Percentiles rank a stretch among this genome's conserved stretches.
These are phyloP conservation scores for Uloborus plumipes DNA, from an alignment of 2,888 invertebrate species.

Conservation along the genomic window DNA sequence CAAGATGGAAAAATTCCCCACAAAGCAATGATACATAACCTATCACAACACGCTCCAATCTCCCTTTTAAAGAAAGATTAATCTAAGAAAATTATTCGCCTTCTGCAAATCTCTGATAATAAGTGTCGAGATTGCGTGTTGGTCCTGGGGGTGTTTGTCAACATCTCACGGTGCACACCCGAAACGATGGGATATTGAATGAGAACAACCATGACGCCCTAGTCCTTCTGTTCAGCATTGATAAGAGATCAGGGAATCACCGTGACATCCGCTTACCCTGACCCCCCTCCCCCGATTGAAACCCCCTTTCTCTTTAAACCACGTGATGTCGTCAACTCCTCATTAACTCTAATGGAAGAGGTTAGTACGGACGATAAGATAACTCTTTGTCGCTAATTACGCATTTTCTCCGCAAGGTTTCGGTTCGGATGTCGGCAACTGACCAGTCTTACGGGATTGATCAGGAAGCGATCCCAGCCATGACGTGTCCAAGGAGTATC, in stretches of 20 bases:
- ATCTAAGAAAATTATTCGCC: slow-evolving; percentile 31
- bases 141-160: slow-evolving; percentile 49
- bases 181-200: slow-evolving; percentile 27
- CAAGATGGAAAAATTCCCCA: too few species aligned
- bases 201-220: slow-evolving; percentile 34
- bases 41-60: too few species aligned
- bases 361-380: slow-evolving; percentile 44
- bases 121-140: slow-evolving; percentile 1
- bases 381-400: slow-evolving; percentile 50
- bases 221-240: slow-evolving; percentile 38
- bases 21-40: too few species aligned
- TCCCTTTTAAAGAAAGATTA: too few species aligned
- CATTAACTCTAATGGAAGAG: slow-evolving; percentile 58
- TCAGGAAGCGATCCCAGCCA: background rate
- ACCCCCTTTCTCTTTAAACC: slow-evolving; percentile 47
- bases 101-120: slow-evolving; percentile 49
- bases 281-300: background rate
- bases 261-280: slow-evolving; percentile 25
- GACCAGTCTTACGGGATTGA: slow-evolving; percentile 17
- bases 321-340: slow-evolving; percentile 56
- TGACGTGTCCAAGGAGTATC: too few species aligned
- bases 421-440: slow-evolving; percentile 15
- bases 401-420: slow-evolving; percentile 28
- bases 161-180: slow-evolving; percentile 35
- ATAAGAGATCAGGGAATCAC: slow-evolving; percentile 51